These are phyloP conservation scores for Coilia nasus DNA, from an alignment of 2,797 vertebrate species.

Conservation along the genomic window DNA sequence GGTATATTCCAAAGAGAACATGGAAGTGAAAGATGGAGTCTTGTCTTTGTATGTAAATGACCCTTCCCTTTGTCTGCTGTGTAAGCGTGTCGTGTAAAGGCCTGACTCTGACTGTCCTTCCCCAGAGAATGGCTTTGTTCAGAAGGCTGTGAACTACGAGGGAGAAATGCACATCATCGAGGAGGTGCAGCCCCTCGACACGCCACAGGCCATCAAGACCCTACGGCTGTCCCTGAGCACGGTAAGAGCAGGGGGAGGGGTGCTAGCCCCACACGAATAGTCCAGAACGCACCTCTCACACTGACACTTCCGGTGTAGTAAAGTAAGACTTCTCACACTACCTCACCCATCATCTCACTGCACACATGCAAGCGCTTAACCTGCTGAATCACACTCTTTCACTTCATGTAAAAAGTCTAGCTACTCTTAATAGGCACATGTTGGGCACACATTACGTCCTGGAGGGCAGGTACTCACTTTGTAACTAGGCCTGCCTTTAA, in stretches of 20 bases:
- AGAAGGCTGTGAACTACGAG: constrained; percentile 77
- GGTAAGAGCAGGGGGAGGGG: constrained; percentile 56
- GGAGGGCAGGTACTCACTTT: too few relatives aligned
- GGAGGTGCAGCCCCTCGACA: constrained; percentile 75
- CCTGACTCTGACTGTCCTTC: background rate
- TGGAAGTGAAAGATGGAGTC: too few relatives aligned
- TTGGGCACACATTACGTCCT: too few relatives aligned
- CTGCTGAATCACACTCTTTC: too few relatives aligned
- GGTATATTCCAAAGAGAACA: too few relatives aligned
- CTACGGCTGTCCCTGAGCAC: constrained; percentile 73
- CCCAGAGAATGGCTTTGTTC: constrained; percentile 78
- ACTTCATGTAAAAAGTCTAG: too few relatives aligned
- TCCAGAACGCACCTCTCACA: background rate
- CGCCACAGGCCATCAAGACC: constrained; percentile 61
- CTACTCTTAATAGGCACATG: too few relatives aligned
- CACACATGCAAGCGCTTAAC: too few relatives aligned
- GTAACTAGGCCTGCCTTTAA: too few relatives aligned
- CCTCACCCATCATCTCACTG: too few relatives aligned
- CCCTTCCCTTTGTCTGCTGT: background rate
- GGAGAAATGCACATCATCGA: constrained; percentile 80
- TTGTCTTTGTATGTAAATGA: background rate
- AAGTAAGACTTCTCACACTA: too few relatives aligned
- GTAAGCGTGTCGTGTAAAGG: background rate
- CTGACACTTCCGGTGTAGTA: too few relatives aligned
- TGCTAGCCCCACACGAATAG: background rate